phyloP scores from a whole-genome alignment of 1,140 invertebrate genomes.

The Trichonephila clavata region DNA sequence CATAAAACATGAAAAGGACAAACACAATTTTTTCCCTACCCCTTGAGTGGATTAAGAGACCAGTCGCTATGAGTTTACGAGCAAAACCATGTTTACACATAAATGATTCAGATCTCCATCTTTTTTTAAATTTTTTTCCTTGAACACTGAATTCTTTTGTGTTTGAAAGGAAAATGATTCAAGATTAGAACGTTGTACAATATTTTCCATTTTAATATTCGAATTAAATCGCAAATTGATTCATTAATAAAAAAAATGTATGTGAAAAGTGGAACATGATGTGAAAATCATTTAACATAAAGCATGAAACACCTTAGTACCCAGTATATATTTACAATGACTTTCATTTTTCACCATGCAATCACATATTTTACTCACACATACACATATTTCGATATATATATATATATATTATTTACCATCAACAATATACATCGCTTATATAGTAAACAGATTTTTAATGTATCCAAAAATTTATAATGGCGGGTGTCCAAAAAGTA shows the following conservation, averaged over 20 bases:
- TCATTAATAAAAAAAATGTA: not conserved
- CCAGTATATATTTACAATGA: too few relatives aligned
- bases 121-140: not conserved
- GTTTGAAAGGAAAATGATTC: slow-evolving; percentile 7
- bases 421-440: too few relatives aligned
- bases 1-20: slow-evolving; percentile 69
- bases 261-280: too few relatives aligned
- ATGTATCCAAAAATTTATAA: too few relatives aligned
- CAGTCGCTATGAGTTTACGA: slow-evolving; percentile 56
- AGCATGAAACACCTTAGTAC: too few relatives aligned
- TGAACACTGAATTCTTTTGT: not conserved
- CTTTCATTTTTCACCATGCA: too few relatives aligned
- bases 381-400: too few relatives aligned
- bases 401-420: too few relatives aligned
- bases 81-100: slow-evolving; percentile 68
- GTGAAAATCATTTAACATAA: too few relatives aligned
- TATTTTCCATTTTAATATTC: slow-evolving; percentile 48
- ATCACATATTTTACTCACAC: too few relatives aligned
- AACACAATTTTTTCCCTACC: slow-evolving; percentile 52
- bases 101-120: slow-evolving; percentile 57
- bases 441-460: too few relatives aligned
- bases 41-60: slow-evolving; percentile 43
- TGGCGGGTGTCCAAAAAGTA: too few relatives aligned
- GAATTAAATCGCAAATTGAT: not conserved
- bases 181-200: not conserved